Evolutionary conservation across 1,140 invertebrate species (phyloP).

Genomic region (Micrasema minimum): DNA sequence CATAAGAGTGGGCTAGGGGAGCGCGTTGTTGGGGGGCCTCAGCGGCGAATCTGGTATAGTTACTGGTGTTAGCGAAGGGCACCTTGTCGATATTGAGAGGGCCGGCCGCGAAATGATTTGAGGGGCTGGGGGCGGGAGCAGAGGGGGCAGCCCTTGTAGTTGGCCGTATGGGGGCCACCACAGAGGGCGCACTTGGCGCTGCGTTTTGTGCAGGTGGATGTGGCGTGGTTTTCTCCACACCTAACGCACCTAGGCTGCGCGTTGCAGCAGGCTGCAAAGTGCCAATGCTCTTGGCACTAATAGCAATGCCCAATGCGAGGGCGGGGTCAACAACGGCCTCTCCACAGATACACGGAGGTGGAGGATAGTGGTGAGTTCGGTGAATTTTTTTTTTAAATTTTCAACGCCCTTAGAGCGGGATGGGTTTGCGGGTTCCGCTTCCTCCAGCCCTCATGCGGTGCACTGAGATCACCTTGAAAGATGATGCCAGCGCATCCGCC

Average conservation of each 20-base stretch:
- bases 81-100: background rate
- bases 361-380: background rate
- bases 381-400: background rate
- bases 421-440: background rate
- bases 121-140: background rate
- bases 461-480: background rate
- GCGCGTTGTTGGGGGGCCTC: background rate
- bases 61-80: background rate
- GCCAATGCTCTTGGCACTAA: conserved; percentile 10
- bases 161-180: conserved; percentile 3
- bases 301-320: background rate
- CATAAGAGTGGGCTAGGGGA: background rate
- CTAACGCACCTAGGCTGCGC: background rate
- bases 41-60: background rate
- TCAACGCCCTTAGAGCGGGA: background rate
- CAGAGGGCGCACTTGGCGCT: conserved; percentile 2
- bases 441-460: background rate
- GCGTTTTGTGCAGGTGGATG: background rate
- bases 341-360: background rate
- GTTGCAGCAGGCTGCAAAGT: background rate
- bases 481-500: background rate
- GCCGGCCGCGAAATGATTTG: background rate
- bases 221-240: background rate
- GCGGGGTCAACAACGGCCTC: too few relatives aligned
- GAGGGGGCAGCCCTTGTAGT: conserved; percentile 14